These are phyloP conservation scores for Monochamus alternatus DNA, from an alignment of 2,888 invertebrate species.

Conservation along the genomic window DNA sequence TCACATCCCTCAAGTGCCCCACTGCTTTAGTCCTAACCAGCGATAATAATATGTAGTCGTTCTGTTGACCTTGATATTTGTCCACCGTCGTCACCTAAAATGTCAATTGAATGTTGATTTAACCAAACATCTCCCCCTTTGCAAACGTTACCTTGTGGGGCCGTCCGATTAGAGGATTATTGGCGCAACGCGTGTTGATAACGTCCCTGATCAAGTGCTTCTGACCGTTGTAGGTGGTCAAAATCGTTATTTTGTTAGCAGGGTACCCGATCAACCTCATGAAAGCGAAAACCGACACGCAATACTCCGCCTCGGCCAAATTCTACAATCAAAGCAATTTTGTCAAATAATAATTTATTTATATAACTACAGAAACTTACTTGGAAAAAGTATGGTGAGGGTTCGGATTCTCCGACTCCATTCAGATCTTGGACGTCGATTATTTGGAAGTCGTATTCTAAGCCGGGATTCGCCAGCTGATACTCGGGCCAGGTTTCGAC, in stretches of 20 bases:
- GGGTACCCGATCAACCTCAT: slow-evolving; percentile 98
- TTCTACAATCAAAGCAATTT: slow-evolving; percentile 72
- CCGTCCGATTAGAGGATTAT: slow-evolving; percentile 94
- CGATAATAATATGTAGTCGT: slow-evolving; percentile 97
- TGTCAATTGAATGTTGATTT: too few species aligned
- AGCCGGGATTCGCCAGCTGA: slow-evolving; percentile 92
- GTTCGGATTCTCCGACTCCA: slow-evolving; percentile 96
- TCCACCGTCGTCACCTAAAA: slow-evolving; percentile 92
- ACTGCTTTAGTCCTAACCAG: slow-evolving; percentile 96
- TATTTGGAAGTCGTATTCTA: slow-evolving; percentile 93
- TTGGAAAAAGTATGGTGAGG: slow-evolving; percentile 99
- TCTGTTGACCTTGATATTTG: slow-evolving; percentile 99
- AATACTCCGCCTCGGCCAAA: slow-evolving; percentile 93
- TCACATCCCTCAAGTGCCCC: slow-evolving; percentile 97
- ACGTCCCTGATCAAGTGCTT: slow-evolving; percentile 98
- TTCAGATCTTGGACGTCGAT: slow-evolving; percentile 98
- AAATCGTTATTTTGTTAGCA: slow-evolving; percentile 95
- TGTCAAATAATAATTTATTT: neutral
- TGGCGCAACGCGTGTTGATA: slow-evolving; percentile 92
- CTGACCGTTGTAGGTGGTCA: slow-evolving; percentile 99
- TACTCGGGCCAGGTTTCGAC: slow-evolving; percentile 90
- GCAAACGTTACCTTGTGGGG: slow-evolving; percentile 83
- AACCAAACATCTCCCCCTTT: too few species aligned
- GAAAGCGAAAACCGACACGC: slow-evolving; percentile 98
- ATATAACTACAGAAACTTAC: slow-evolving; percentile 68